Base-by-base conservation (phyloP, 2,113 vertebrate genomes). In the Axis porcinus region DNA sequence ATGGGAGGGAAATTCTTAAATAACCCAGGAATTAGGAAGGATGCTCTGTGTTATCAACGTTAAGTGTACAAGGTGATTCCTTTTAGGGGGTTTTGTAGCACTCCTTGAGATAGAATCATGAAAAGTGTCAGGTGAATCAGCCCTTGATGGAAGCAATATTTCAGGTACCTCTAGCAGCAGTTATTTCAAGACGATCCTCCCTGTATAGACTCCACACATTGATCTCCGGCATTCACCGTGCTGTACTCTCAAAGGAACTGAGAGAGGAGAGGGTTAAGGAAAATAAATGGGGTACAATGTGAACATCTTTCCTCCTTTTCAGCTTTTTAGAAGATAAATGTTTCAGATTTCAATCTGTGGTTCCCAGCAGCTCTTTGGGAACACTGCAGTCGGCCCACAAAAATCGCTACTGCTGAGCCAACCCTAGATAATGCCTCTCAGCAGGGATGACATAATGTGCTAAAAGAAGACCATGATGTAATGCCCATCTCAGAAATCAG, bases 381-480 rank as follows among this genome's bases (percentile, higher is more conserved):
- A 97, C 99, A 98, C 98, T 99, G 99, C 99, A 99, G 99, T 99
- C 98, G 98, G 98, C 98, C 98, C 2, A 94, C 98, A 99, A 98
- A 99, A 99, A 98, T 99, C 25, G 84, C 98, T 99, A 98, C 98
- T 99, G 98, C 99, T 98, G 98, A 99, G 98, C 98, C 99, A 99
- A 98, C 97, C 97, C 97, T 97, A 98, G 99, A 99, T 99, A 99
- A 99, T 99, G 99, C 86, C 86, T 99, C 99, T 99, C 98, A 99
- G 99, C 98, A 99, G 98, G 98, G 98, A 99, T 99, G 99, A 99
- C 99, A 99, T 99, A 99, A 99, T 99, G 99, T 97, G 98, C 99
- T 99, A 99, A 99, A 99, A 99, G 98, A 98, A 99, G 99, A 98
- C 96, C 81, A 98, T 99, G 99, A 99, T 99, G 99, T 99, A 99